phyloP scores from a whole-genome alignment of 2,888 invertebrate species.

The Drosophila histrio region DNA sequence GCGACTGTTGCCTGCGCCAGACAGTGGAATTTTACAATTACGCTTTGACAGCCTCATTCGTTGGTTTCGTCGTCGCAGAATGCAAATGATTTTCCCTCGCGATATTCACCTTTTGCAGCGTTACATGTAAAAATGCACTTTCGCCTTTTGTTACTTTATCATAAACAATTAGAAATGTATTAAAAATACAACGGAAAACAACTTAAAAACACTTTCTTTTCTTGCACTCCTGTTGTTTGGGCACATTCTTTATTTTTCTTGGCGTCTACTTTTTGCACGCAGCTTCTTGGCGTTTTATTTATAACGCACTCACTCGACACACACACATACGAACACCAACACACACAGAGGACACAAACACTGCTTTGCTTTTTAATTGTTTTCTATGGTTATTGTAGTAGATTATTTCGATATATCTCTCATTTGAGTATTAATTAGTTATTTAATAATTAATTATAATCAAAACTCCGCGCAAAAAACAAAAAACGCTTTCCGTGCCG shows the following conservation, averaged over 20 bases:
- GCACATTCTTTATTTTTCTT: constrained; percentile 71
- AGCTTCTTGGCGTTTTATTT: constrained; percentile 74
- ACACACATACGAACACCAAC: constrained; percentile 53
- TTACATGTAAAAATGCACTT: constrained; percentile 68
- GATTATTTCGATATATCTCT: constrained; percentile 39
- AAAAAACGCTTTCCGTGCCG: constrained; percentile 29
- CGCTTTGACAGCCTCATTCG: constrained; percentile 81
- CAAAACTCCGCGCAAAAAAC: constrained; percentile 36
- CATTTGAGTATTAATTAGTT: constrained; percentile 43
- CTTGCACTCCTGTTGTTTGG: constrained; percentile 64
- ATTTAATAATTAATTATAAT: constrained; percentile 46
- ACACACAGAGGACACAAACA: constrained; percentile 28
- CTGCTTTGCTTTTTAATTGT: constrained; percentile 36
- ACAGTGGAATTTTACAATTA: constrained; percentile 81
- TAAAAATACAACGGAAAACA: constrained; percentile 47
- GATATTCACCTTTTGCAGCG: constrained; percentile 67
- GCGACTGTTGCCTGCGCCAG: constrained; percentile 69
- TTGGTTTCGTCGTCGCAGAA: constrained; percentile 67
- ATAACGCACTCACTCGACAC: constrained; percentile 59
- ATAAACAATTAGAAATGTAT: constrained; percentile 54
- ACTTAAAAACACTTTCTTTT: constrained; percentile 69
- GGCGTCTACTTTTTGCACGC: constrained; percentile 69
- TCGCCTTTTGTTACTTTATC: constrained; percentile 61
- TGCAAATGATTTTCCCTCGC: constrained; percentile 73
- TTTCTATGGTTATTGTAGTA: constrained; percentile 18